Percentiles rank a stretch among this genome's conserved stretches.
Conservation (phyloP, 2,888 invertebrate species). For the Ethmia dodecea region DNA sequence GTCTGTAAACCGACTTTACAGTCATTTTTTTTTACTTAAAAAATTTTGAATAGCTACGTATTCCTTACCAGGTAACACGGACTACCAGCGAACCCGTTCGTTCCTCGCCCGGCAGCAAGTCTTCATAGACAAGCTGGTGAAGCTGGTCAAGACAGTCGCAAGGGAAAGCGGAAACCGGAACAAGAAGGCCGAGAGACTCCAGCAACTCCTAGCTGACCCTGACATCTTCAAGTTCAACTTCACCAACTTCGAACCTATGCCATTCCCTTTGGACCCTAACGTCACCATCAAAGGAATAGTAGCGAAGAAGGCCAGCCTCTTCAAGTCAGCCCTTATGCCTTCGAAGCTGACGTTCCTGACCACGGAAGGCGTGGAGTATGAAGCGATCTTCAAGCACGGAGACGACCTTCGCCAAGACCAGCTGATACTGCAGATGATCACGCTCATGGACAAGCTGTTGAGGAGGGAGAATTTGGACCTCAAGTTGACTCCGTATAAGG, state of each 20-base stretch:
- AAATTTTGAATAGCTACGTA: too few species aligned
- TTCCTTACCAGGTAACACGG: constrained; percentile 68
- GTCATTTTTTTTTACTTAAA: too few species aligned
- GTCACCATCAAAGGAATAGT: constrained; percentile 92
- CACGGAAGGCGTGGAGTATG: constrained; percentile 89
- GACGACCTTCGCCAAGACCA: constrained; percentile 99
- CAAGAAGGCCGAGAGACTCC: constrained; percentile 94
- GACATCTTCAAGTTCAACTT: constrained; percentile 92
- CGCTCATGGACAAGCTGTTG: constrained; percentile 97
- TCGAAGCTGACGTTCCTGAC: constrained; percentile 92
- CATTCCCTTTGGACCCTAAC: constrained; percentile 96
- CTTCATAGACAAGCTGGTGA: constrained; percentile 94
- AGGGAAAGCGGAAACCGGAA: constrained; percentile 94
- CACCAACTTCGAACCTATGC: constrained; percentile 92
- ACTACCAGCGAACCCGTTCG: constrained; percentile 85
- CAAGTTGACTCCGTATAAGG: constrained; percentile 93
- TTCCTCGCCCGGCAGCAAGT: constrained; percentile 91
- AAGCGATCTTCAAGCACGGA: constrained; percentile 98
- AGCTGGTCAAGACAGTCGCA: constrained; percentile 91
- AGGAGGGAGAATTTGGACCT: constrained; percentile 97
- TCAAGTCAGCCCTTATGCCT: constrained; percentile 98
- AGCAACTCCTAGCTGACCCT: constrained; percentile 87
- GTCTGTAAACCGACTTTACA: too few species aligned
- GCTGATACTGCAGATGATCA: constrained; percentile 97
- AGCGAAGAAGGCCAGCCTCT: constrained; percentile 92